Evolutionary conservation across 2,888 invertebrate species (phyloP), one percentile per base, ranked within the genome.

Genomic region (Electrophaes corylata): DNA sequence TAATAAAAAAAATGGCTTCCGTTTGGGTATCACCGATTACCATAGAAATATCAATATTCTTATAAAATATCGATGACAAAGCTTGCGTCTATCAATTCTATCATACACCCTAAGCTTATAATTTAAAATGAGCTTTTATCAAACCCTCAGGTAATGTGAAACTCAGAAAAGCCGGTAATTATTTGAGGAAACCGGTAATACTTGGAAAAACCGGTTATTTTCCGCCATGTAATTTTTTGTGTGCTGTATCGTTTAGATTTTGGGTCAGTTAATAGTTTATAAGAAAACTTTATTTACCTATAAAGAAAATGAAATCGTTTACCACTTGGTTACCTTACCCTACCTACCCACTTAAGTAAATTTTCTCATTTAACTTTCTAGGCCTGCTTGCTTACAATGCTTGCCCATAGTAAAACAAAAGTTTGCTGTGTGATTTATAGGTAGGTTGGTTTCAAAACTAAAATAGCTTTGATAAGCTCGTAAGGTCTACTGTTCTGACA

Each of bases 71-170:
- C 41, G 46, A 59, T 54, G 54, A 50, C 49, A 55, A 51, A 51
- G 50, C 50, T 20, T 12, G 11, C 10, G 35, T 49, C 55, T 47
- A 54, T 55, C 50, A 47, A 29, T 33, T 41, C 19, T 41, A 35
- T 41, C 58, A 46, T 51, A 51, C 53, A 29, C 39, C 46, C 31
- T 6, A 11, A 59, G 65, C 65, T 67, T 67, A 67, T 65, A 67
- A 67, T 67, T 65, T 67, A 62, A 67, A 65, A 67, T 65, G 62
- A 67, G 64, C 46, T 56, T 37, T 56, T 40, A 53, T 57, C 57
- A 58, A 46, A 49, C 37, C 55, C 20, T 45, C 37, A 12, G 5
- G 29, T 41, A 20, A 40, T 5, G 19, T 11, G 31, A 18, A 31
- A 12, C 14, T 12, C 0, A 6, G 16, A 41, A 26, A 44, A 18